Base-by-base conservation (phyloP, 2,113 vertebrate species). In the Anolis carolinensis region DNA sequence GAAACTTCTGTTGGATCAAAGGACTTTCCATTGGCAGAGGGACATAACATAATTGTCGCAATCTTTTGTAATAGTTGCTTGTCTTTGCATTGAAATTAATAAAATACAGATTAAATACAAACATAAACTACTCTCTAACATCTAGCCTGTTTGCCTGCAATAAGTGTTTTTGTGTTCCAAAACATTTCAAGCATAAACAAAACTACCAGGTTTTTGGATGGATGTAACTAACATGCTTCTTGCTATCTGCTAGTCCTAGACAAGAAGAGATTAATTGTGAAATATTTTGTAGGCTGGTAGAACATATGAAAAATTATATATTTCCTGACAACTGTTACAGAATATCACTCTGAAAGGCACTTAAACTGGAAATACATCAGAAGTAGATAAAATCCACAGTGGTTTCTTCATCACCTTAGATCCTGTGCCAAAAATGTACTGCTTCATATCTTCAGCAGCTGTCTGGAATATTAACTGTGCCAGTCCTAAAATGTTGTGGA, bases 341-440 rank as follows among this genome's bases (percentile, higher is more conserved):
- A 13, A 30, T 65, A 59, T 52, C 44, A 21, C 44, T 84, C 32
- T 71, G 65, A 85, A 79, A 79, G 63, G 70, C 50, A 78, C 48
- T 70, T 48, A 48, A 11, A 30, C 5, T 84, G 18, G 72, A 84
- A 65, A 76, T 11, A 5, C n/a, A 65, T 44, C 18, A 76, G 55
- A 65, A 75, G 14, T 14, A 34, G 36, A 32, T 65, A 76, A 73
- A 84, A 76, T 72, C 72, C 72, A 50, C 59, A 74, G 73, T 76
- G 36, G 62, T 84, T 76, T 84, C 72, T 67, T 84, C 20, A 67
- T 76, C 20, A 32, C 62, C 27, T 83, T 84, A 84, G 82, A 76
- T 84, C 82, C n/a, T 16, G 27, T 76, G 72, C 82, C 72, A 75
- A 84, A 83, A 65, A 48, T 67, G 36, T 21, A 48, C 18, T 65